phyloP scores from a whole-genome alignment of 2,113 vertebrate species.

The Psophia crepitans region DNA sequence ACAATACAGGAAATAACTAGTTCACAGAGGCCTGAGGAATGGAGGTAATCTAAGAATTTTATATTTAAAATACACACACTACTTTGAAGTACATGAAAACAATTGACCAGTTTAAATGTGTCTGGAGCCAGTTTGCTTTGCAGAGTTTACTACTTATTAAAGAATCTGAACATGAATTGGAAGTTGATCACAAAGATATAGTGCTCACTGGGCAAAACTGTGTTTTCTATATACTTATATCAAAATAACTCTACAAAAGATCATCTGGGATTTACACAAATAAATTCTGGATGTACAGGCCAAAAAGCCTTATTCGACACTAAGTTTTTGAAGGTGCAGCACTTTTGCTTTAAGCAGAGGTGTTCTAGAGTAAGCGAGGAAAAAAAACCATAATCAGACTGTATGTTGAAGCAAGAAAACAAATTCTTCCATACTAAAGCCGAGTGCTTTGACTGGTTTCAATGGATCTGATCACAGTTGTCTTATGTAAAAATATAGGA shows the following conservation, averaged over 20 bases:
- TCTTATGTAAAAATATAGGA: background rate
- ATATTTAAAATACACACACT: background rate
- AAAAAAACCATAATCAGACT: background rate
- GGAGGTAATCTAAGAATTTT: background rate
- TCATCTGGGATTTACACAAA: background rate
- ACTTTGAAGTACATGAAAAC: background rate
- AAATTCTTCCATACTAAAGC: background rate
- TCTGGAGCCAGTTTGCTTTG: background rate
- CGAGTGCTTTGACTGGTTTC: background rate
- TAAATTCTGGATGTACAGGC: background rate
- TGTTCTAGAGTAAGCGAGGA: background rate
- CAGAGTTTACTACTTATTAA: background rate
- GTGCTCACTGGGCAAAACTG: background rate
- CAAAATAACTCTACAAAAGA: background rate
- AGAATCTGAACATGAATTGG: background rate
- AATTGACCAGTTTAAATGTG: background rate
- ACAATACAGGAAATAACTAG: background rate
- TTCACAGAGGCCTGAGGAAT: background rate
- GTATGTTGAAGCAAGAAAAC: fast-evolving
- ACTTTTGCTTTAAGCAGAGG: background rate
- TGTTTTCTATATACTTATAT: background rate
- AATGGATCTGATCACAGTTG: background rate
- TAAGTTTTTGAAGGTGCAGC: background rate
- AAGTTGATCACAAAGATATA: fast-evolving
- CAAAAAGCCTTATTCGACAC: background rate